Percentiles rank a stretch among this genome's conserved stretches.
These are phyloP conservation scores for Cephus runcator DNA, from an alignment of 2,888 invertebrate species.

Conservation along the genomic window DNA sequence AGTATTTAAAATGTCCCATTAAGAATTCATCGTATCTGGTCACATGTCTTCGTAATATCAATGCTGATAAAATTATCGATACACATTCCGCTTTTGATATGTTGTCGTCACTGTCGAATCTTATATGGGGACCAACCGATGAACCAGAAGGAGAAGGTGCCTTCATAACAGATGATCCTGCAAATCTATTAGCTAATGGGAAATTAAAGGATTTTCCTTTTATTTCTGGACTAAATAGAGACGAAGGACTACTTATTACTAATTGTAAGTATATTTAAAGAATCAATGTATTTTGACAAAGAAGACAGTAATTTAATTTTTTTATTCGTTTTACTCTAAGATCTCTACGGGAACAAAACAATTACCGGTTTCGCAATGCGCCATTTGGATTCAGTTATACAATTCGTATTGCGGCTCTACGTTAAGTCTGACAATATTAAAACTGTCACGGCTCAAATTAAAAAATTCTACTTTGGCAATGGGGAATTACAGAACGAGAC, in stretches of 20 bases:
- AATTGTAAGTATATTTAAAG: conserved; percentile 21
- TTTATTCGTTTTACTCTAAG: neutral
- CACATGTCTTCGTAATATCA: conserved; percentile 34
- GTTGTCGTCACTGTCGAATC: neutral
- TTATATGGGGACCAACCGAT: conserved; percentile 31
- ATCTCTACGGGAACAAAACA: conserved; percentile 12
- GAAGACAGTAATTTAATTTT: neutral
- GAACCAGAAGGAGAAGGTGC: conserved; percentile 34
- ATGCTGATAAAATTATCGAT: conserved; percentile 15
- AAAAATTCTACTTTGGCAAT: neutral
- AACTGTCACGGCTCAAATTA: neutral
- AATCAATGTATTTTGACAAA: neutral
- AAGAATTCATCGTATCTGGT: conserved; percentile 25
- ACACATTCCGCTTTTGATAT: neutral
- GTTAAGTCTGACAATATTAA: neutral
- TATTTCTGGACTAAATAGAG: conserved; percentile 31
- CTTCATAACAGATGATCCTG: conserved; percentile 31
- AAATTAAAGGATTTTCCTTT: conserved; percentile 32
- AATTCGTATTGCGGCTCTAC: neutral
- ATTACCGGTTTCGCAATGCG: conserved; percentile 17
- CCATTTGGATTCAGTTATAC: conserved; percentile 13
- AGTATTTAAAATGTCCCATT: conserved; percentile 26
- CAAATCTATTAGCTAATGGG: conserved; percentile 20
- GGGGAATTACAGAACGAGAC: neutral
- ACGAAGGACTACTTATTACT: conserved; percentile 35